Evolutionary conservation across 2,113 vertebrate genomes (phyloP).

Genomic region (Baryphthengus martii): DNA sequence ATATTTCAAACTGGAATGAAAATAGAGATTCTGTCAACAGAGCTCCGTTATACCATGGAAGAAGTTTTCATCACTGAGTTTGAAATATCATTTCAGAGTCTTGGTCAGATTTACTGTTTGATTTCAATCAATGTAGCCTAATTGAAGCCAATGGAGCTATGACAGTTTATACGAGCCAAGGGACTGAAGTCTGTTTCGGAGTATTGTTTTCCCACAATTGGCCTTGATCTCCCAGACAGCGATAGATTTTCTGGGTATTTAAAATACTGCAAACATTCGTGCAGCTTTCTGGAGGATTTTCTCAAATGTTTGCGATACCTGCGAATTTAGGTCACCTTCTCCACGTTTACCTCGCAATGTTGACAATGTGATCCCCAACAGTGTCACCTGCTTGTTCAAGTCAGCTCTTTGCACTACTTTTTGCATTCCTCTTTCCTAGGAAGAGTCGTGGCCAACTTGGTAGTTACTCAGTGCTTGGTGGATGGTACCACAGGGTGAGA

Average conservation of each 20-base stretch:
- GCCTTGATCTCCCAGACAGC: not conserved
- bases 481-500: not conserved
- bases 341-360: not conserved
- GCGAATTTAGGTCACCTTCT: not conserved
- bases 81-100: constrained; percentile 7
- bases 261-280: not conserved
- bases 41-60: not conserved
- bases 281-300: not conserved
- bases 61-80: constrained; percentile 12
- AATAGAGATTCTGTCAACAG: not conserved
- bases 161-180: constrained; percentile 2
- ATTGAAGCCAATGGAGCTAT: constrained; percentile 18
- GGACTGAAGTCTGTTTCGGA: not conserved
- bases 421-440: not conserved
- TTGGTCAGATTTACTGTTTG: not conserved
- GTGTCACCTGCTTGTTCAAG: not conserved
- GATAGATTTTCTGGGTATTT: not conserved
- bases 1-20: not conserved
- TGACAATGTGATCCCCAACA: not conserved
- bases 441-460: not conserved
- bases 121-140: constrained; percentile 18
- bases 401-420: not conserved
- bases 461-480: not conserved
- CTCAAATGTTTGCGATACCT: not conserved
- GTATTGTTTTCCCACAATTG: constrained; percentile 13